A percentile compares a stretch with the other conserved stretches of the same genome.
phyloP scores from a whole-genome alignment of 2,797 vertebrate species.

The Xiphorhynchus erythropygius region DNA sequence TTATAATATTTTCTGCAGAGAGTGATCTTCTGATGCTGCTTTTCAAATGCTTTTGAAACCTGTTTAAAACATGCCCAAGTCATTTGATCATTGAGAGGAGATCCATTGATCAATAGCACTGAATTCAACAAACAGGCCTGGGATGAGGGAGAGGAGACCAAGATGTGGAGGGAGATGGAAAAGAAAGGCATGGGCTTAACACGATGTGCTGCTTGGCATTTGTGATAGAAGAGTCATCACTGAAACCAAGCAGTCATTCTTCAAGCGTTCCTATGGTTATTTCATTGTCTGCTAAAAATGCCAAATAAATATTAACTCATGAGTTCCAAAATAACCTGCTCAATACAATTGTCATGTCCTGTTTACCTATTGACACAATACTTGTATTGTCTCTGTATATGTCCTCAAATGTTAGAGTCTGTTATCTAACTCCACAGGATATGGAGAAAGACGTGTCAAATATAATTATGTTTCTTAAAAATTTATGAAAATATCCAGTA shows the following conservation, averaged over 20 bases:
- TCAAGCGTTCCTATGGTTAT: not conserved
- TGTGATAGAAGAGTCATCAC: not conserved
- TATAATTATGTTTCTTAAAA: not conserved
- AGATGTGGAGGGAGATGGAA: not conserved
- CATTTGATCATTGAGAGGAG: too few species aligned
- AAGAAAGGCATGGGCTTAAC: not conserved
- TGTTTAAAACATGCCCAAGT: too few species aligned
- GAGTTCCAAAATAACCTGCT: not conserved
- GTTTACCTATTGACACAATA: not conserved
- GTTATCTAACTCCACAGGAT: not conserved
- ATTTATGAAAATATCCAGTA: not conserved
- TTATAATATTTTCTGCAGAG: too few species aligned
- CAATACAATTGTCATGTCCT: not conserved
- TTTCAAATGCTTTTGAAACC: too few species aligned
- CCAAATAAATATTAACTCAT: not conserved
- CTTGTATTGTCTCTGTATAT: not conserved
- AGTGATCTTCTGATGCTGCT: too few species aligned
- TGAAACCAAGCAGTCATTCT: not conserved
- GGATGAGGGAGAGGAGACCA: too few species aligned
- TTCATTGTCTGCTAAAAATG: not conserved
- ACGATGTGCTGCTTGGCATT: not conserved
- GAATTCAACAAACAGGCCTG: too few species aligned
- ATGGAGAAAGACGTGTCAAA: not conserved
- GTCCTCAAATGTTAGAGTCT: not conserved
- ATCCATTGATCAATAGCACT: too few species aligned